Percentiles rank a stretch among this genome's conserved stretches.
Conservation (phyloP, 1,140 invertebrate genomes). For the Akabosia matsudoensis region DNA sequence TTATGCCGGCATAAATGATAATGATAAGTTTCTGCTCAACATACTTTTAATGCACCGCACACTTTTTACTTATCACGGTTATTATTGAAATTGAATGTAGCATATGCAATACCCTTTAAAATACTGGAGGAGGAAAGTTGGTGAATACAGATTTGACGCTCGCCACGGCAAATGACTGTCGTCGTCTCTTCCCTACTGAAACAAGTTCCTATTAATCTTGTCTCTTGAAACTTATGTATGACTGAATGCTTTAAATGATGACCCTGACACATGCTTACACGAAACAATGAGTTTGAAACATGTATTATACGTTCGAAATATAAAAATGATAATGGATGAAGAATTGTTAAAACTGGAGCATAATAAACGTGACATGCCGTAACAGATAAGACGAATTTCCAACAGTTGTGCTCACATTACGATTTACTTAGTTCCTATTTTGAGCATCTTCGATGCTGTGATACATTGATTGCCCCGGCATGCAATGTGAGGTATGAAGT, state of each 20-base stretch:
- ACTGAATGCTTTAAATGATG: conserved; percentile 4
- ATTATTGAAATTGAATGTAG: background rate
- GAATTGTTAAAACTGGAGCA: too few species aligned
- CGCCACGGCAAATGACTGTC: background rate
- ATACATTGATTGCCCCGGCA: too few species aligned
- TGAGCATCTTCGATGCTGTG: too few species aligned
- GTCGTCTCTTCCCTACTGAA: too few species aligned
- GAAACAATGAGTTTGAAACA: background rate
- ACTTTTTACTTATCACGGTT: background rate
- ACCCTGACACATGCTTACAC: background rate
- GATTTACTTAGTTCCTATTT: too few species aligned
- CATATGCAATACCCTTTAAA: background rate
- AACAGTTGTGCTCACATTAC: too few species aligned
- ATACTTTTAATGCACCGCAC: too few species aligned
- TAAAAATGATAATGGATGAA: background rate
- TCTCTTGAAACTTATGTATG: conserved; percentile 5
- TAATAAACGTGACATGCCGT: too few species aligned
- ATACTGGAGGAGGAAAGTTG: background rate
- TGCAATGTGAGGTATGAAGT: too few species aligned
- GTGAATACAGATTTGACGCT: background rate
- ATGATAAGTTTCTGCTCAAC: too few species aligned
- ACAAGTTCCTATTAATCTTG: conserved; percentile 11
- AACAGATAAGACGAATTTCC: too few species aligned
- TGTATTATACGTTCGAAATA: background rate
- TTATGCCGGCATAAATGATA: too few species aligned